phyloP scores from a whole-genome alignment of 1,140 invertebrate species.

The Meloidogyne floridensis region DNA sequence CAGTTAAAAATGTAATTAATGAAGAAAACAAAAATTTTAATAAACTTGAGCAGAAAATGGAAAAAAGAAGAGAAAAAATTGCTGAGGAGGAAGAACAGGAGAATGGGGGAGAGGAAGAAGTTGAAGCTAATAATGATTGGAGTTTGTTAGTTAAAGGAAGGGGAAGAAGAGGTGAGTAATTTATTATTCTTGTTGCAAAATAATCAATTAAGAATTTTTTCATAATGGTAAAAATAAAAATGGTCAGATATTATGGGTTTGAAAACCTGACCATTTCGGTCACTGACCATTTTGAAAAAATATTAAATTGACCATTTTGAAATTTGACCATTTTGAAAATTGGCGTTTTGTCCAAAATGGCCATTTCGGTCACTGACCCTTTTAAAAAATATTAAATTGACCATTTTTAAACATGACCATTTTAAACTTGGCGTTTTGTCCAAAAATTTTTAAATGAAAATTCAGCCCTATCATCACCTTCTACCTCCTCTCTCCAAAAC shows the following conservation, averaged over 20 bases:
- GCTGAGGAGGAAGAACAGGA: neutral
- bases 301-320: too few species aligned
- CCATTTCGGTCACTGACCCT: too few species aligned
- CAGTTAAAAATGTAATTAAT: neutral
- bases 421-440: neutral
- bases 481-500: neutral
- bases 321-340: too few species aligned
- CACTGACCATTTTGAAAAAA: too few species aligned
- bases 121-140: neutral
- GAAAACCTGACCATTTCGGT: too few species aligned
- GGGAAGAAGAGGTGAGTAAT: neutral
- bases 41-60: neutral
- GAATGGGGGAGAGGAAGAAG: neutral
- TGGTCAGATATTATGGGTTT: too few species aligned
- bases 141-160: conserved; percentile 13
- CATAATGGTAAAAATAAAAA: too few species aligned
- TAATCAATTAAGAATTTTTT: too few species aligned
- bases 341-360: too few species aligned
- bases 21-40: neutral
- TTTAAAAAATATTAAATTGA: too few species aligned
- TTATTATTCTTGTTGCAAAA: too few species aligned
- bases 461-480: neutral
- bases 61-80: conserved; percentile 1
- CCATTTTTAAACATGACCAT: neutral
- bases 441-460: neutral